These are phyloP conservation scores for Orthonyx spaldingii DNA, from an alignment of 2,113 vertebrate species.

Conservation along the genomic window DNA sequence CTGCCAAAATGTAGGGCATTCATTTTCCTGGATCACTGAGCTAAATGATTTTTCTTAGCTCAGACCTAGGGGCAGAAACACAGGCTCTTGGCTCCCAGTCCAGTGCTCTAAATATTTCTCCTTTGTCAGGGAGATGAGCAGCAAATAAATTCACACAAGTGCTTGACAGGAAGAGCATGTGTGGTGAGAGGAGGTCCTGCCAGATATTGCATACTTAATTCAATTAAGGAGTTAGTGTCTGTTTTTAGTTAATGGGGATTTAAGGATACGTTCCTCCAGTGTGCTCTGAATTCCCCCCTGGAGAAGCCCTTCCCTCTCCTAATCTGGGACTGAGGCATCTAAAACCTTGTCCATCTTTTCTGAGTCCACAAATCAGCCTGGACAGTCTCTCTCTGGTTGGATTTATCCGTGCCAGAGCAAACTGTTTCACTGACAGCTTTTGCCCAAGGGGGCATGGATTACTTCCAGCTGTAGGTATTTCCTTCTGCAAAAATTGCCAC, in stretches of 20 bases:
- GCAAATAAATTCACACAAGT: background rate
- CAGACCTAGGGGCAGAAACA: slow-evolving; percentile 36
- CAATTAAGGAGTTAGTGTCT: background rate
- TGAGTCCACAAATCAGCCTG: background rate
- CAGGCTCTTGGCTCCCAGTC: background rate
- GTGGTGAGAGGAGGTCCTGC: background rate
- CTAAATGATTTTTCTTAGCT: slow-evolving; percentile 32
- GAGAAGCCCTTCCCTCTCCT: background rate
- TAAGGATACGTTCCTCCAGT: background rate
- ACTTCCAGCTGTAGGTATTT: background rate
- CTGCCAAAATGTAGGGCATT: slow-evolving; percentile 42
- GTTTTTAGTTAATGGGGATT: background rate
- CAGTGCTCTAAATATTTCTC: background rate
- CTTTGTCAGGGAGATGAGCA: background rate
- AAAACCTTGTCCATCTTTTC: background rate
- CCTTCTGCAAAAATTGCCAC: background rate
- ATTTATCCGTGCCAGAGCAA: background rate
- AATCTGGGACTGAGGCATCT: background rate
- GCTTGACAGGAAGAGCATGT: background rate
- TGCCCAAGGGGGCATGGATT: background rate
- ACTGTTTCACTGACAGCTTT: background rate
- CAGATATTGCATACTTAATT: background rate
- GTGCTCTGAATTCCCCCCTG: background rate
- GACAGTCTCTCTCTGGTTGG: background rate
- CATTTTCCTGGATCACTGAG: slow-evolving; percentile 47